Conservation (phyloP, 35 echinoderm and acorn worm genomes). For the Ophiothrix spiculata region DNA sequence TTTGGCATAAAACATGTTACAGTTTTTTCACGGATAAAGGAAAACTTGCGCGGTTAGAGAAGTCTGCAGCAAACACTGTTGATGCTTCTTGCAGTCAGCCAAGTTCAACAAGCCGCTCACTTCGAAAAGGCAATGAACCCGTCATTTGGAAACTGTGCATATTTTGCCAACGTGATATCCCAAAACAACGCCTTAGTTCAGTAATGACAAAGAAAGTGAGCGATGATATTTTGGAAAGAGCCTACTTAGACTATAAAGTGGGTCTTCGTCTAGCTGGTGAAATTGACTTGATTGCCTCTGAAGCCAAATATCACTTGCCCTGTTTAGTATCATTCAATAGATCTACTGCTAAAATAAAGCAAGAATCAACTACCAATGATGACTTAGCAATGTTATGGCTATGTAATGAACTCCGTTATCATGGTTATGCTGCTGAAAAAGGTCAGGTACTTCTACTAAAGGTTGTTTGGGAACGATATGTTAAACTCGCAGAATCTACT, state of each 20-base stretch:
- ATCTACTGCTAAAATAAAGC: background rate
- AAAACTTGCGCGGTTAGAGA: background rate
- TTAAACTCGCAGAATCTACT: background rate
- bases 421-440: conserved; percentile 15
- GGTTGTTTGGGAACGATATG: conserved; percentile 35
- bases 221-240: background rate
- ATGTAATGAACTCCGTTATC: conserved; percentile 18
- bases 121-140: background rate
- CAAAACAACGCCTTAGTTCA: conserved; percentile 6
- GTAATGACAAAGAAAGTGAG: background rate
- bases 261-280: background rate
- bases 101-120: background rate
- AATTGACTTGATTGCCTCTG: conserved; percentile 24
- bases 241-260: background rate
- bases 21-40: conserved; percentile 10
- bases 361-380: background rate
- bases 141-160: conserved; percentile 11
- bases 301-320: conserved; percentile 22
- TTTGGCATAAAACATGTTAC: conserved; percentile 25
- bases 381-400: conserved; percentile 45
- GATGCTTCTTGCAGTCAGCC: background rate
- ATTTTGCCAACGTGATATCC: background rate
- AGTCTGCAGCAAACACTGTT: background rate
- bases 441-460: conserved; percentile 18
- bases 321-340: conserved; percentile 8